Evolutionary conservation across 2,797 vertebrate species (phyloP).

Genomic region (Labroides dimidiatus): DNA sequence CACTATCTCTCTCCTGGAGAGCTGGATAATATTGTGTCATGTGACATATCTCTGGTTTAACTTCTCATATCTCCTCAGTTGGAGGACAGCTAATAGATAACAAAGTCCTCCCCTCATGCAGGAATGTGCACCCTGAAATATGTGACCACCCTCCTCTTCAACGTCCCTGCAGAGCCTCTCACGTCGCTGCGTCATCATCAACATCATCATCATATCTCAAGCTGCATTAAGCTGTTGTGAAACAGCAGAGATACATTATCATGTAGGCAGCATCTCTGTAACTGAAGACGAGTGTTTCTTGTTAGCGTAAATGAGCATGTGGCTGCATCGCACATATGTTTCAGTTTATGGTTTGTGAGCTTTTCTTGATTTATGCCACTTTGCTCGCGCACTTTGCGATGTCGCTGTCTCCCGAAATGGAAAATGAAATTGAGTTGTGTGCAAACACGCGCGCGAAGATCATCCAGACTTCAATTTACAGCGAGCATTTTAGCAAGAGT

Average conservation of each 20-base stretch:
- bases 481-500: constrained; percentile 47
- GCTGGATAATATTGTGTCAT: constrained; percentile 41
- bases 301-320: constrained; percentile 54
- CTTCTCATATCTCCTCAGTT: constrained; percentile 39
- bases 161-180: constrained; percentile 10
- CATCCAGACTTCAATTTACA: constrained; percentile 49
- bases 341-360: constrained; percentile 57
- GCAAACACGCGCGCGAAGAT: constrained; percentile 22
- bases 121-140: constrained; percentile 51
- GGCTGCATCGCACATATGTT: constrained; percentile 60
- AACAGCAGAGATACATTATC: constrained; percentile 50
- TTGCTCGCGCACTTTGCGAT: constrained; percentile 22
- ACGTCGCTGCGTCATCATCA: constrained; percentile 27
- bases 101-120: constrained; percentile 36
- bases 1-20: constrained; percentile 27
- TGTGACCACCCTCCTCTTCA: constrained; percentile 3
- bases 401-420: constrained; percentile 33
- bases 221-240: constrained; percentile 43
- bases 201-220: constrained; percentile 48
- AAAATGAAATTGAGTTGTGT: constrained; percentile 42
- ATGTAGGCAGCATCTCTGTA: constrained; percentile 22
- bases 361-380: constrained; percentile 62
- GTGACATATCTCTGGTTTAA: constrained; percentile 33
- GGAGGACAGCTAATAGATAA: constrained; percentile 34
- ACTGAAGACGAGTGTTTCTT: constrained; percentile 55